Base-by-base conservation (phyloP, 64 coral and sea anemone species). In the Trachythela sp. region DNA sequence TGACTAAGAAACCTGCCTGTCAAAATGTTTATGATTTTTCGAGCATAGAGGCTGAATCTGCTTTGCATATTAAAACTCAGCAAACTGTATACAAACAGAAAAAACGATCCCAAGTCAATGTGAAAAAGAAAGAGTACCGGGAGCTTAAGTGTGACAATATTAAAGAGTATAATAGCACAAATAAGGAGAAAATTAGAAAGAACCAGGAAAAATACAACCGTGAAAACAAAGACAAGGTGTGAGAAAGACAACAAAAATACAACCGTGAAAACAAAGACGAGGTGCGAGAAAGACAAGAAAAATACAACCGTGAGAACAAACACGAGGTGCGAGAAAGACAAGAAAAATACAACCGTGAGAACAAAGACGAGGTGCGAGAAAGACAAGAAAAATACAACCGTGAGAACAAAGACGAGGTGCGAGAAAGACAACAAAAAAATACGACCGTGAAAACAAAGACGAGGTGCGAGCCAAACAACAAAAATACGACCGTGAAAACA, bases 361-460 rank as follows among this genome's bases (percentile, higher is more conserved):
- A 70, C 64, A 70, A 70, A 70, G 64, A 70, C 5, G 24, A 70
- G 24, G 64, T 70, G 5, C 8, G 64, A 70, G 64, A 70, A 70
- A 70, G 24, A 70, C 64, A n/a, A 22, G 24, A 32, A 70, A 70
- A 70, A 70, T 70, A 70, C 64, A 70, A 70, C 64, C 64, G 64
- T 22, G 64, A n/a, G n/a, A n/a, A n/a, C n/a, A n/a, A n/a, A n/a
- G n/a, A n/a, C n/a, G n/a, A n/a, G n/a, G n/a, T n/a, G n/a, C n/a
- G n/a, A n/a, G n/a, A n/a, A n/a, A n/a, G n/a, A n/a, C n/a, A n/a
- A n/a, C n/a, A n/a, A n/a, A n/a, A n/a, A n/a, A n/a, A n/a, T n/a
- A n/a, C n/a, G n/a, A n/a, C n/a, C n/a, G n/a, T n/a, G n/a, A n/a
- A n/a, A n/a, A n/a, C n/a, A n/a, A n/a, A n/a, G n/a, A n/a, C n/a